A percentile compares a stretch with the other conserved stretches of the same genome.
Conservation (phyloP, 2,888 invertebrate species). For the Sarcophaga rosellei region DNA sequence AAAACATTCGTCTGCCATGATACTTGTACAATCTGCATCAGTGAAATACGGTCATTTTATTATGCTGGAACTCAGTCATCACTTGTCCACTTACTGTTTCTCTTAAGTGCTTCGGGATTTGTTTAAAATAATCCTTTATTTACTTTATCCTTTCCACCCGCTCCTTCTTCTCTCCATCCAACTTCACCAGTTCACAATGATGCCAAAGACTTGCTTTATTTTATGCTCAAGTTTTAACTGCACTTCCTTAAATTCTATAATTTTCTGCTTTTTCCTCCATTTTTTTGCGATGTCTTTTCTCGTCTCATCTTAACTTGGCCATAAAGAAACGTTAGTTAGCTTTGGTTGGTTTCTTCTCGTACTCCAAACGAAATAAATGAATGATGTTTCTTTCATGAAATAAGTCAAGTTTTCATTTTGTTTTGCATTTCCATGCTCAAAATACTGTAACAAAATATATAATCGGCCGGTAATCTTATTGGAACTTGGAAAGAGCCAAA, state of each 20-base stretch:
- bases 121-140: constrained; percentile 9
- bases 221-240: constrained; percentile 2
- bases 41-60: neutral
- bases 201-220: neutral
- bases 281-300: constrained; percentile 15
- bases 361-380: constrained; percentile 30
- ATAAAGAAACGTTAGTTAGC: constrained; percentile 30
- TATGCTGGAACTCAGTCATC: neutral
- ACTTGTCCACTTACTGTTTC: constrained; percentile 1
- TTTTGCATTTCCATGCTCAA: constrained; percentile 35
- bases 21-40: neutral
- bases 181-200: neutral
- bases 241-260: constrained; percentile 27
- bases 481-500: neutral
- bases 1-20: neutral
- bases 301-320: constrained; percentile 40
- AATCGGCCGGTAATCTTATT: constrained; percentile 38
- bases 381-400: constrained; percentile 51
- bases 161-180: neutral
- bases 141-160: neutral
- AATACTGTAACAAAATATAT: constrained; percentile 50
- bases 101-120: neutral
- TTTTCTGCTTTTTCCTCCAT: constrained; percentile 41
- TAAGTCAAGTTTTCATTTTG: constrained; percentile 45
- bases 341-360: constrained; percentile 20